These are phyloP conservation scores for Chromis chromis DNA, from an alignment of 2,797 vertebrate genomes.

Conservation along the genomic window DNA sequence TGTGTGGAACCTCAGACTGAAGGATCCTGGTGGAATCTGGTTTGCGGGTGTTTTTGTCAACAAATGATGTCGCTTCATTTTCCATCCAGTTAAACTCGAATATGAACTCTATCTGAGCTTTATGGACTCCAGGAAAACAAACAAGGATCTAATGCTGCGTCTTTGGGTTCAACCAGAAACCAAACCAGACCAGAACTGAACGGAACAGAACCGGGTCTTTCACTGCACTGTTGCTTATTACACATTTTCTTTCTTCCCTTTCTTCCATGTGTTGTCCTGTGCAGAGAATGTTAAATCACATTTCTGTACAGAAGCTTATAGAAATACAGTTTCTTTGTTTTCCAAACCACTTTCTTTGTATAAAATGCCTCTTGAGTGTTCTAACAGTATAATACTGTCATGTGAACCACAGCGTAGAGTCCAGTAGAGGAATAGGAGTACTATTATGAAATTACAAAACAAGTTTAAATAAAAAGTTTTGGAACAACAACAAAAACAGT, in stretches of 20 bases:
- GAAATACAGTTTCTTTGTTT: not conserved
- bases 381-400: not conserved
- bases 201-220: too few relatives aligned
- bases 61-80: conserved; percentile 18
- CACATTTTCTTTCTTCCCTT: not conserved
- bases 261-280: too few relatives aligned
- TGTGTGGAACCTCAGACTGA: not conserved
- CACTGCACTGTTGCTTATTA: too few relatives aligned
- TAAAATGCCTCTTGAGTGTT: not conserved
- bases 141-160: not conserved
- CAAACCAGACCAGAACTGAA: not conserved
- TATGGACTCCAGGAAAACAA: conserved; percentile 23
- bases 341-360: not conserved
- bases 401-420: too few relatives aligned
- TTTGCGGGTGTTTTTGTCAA: conserved; percentile 23
- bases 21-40: conserved; percentile 21
- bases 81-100: conserved; percentile 26
- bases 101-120: conserved; percentile 28
- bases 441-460: too few relatives aligned
- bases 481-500: too few relatives aligned
- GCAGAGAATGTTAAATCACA: not conserved
- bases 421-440: too few relatives aligned
- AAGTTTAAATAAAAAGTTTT: too few relatives aligned
- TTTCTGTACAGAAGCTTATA: not conserved
- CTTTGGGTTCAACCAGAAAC: not conserved